These are phyloP conservation scores for Euura lappo DNA, from an alignment of 1,140 invertebrate genomes.

Conservation along the genomic window DNA sequence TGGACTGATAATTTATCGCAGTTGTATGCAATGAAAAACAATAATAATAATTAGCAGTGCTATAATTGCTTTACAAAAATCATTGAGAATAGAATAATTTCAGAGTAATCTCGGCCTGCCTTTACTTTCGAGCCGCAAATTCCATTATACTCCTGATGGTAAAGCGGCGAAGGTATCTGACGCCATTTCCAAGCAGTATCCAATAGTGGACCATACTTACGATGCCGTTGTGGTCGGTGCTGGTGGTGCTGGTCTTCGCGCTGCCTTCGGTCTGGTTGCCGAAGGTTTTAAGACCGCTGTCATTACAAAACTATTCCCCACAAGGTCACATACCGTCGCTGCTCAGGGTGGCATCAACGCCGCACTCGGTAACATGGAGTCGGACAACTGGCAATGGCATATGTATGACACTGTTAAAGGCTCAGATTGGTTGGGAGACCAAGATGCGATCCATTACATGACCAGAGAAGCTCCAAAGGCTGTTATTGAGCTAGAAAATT, in stretches of 20 bases:
- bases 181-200: slow-evolving; percentile 67
- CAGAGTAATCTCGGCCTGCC: slow-evolving; percentile 54
- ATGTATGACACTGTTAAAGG: slow-evolving; percentile 99
- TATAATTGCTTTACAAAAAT: not conserved
- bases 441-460: slow-evolving; percentile 99
- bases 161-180: slow-evolving; percentile 51
- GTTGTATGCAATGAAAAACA: no score
- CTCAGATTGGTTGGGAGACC: slow-evolving; percentile 99
- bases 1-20: no score
- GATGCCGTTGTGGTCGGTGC: slow-evolving; percentile 98
- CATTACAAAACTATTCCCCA: slow-evolving; percentile 97
- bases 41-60: not conserved
- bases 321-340: slow-evolving; percentile 95
- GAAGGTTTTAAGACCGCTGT: slow-evolving; percentile 97
- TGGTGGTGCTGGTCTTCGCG: slow-evolving; percentile 94
- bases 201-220: slow-evolving; percentile 92
- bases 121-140: slow-evolving; percentile 39
- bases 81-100: not conserved
- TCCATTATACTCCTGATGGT: slow-evolving; percentile 48
- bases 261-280: slow-evolving; percentile 94
- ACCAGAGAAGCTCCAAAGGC: slow-evolving; percentile 95
- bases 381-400: slow-evolving; percentile 97
- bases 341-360: slow-evolving; percentile 99
- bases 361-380: slow-evolving; percentile 79
- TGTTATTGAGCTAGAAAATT: slow-evolving; percentile 98